phyloP scores from a whole-genome alignment of 2,797 vertebrate genomes.

The Neopelma chrysocephalum region DNA sequence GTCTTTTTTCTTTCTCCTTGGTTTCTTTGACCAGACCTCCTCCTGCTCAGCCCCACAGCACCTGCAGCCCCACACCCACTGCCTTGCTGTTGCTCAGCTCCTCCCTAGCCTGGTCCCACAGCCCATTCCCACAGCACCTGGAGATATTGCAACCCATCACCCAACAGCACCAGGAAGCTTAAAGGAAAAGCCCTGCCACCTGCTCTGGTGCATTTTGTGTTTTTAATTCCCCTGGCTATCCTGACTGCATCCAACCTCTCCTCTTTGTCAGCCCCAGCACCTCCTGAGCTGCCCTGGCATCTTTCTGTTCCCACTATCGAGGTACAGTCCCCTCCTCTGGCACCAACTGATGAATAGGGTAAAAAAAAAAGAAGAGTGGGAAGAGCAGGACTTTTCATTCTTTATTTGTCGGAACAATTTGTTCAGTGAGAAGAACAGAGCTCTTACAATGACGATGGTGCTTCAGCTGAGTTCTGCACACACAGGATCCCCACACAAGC shows the following conservation, averaged over 20 bases:
- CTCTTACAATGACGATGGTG: background rate
- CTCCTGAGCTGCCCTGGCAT: background rate
- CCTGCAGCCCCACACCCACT: accelerated
- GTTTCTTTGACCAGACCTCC: background rate
- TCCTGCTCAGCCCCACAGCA: background rate
- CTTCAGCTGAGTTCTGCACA: background rate
- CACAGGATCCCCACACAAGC: background rate
- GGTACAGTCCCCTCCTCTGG: background rate
- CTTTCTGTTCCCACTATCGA: background rate
- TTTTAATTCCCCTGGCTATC: background rate
- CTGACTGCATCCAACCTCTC: background rate
- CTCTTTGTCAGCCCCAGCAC: background rate
- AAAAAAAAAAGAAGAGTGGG: background rate
- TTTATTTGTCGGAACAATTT: conserved; percentile 39
- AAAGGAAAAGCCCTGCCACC: background rate
- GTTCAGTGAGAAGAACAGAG: background rate
- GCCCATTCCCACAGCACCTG: background rate
- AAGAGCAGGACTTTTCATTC: background rate
- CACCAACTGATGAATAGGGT: accelerated
- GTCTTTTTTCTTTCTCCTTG: background rate
- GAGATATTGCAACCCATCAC: accelerated
- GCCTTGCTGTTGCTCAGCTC: background rate
- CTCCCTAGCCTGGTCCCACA: background rate
- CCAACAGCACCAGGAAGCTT: background rate
- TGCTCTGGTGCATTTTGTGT: no score